Conservation (phyloP, 2,113 vertebrate genomes). For the Rhea pennata region DNA sequence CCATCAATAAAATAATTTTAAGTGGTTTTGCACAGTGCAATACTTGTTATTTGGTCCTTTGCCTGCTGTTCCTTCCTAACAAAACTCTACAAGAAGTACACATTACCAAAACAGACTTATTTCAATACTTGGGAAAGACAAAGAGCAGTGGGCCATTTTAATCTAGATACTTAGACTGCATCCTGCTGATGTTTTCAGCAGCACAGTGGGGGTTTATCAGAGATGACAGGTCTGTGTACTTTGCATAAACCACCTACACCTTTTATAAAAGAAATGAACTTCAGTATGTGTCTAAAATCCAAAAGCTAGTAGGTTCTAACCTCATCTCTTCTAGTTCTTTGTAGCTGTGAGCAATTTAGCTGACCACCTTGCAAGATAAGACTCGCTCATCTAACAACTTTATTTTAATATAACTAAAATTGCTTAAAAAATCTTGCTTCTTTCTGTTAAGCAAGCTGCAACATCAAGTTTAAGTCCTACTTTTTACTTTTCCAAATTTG, state of each 20-base stretch:
- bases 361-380: neutral
- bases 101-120: neutral
- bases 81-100: neutral
- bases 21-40: neutral
- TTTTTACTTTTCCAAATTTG: neutral
- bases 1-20: neutral
- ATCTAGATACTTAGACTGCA: accelerated
- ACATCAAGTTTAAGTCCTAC: neutral
- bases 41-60: neutral
- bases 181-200: neutral
- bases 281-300: neutral
- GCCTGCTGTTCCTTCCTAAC: neutral
- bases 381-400: neutral
- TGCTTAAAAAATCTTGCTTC: neutral
- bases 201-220: neutral
- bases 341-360: neutral
- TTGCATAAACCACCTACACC: neutral
- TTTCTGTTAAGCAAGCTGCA: neutral
- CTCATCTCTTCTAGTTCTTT: neutral
- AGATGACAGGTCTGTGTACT: neutral
- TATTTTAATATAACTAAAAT: neutral
- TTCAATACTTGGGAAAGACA: neutral
- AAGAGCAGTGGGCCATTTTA: neutral
- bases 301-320: neutral
- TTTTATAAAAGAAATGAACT: neutral